Percentiles rank a stretch among this genome's conserved stretches.
Conservation (phyloP, 2,113 vertebrate species). For the Vimba vimba region DNA sequence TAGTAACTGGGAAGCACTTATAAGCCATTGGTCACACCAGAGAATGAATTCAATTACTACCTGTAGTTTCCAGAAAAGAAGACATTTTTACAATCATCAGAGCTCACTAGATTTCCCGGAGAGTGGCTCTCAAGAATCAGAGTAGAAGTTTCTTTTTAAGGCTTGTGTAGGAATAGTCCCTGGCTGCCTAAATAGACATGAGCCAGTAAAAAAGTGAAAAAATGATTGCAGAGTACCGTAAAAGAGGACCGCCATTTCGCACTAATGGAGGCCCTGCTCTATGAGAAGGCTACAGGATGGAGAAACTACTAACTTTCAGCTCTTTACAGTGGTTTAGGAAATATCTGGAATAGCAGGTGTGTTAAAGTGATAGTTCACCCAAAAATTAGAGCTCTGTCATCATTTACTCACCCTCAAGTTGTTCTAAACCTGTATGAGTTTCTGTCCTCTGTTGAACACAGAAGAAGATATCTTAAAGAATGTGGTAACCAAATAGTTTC, state of each 20-base stretch:
- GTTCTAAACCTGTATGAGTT: too few relatives aligned
- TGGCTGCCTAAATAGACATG: neutral
- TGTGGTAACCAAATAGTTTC: too few relatives aligned
- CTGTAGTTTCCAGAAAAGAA: slow-evolving; percentile 64
- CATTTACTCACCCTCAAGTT: too few relatives aligned
- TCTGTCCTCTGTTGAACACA: too few relatives aligned
- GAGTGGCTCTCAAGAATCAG: slow-evolving; percentile 10
- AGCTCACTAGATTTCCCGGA: slow-evolving; percentile 60
- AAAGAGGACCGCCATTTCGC: neutral
- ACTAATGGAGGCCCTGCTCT: slow-evolving; percentile 6
- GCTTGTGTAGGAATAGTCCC: neutral
- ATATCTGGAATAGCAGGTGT: neutral
- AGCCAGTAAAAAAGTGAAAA: neutral
- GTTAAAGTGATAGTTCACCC: too few relatives aligned
- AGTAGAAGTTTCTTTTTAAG: neutral
- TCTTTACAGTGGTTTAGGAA: neutral
- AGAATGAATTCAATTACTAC: slow-evolving; percentile 64
- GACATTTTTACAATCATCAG: slow-evolving; percentile 59
- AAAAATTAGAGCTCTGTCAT: too few relatives aligned
- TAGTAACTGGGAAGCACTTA: slow-evolving; percentile 7
- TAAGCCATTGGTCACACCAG: neutral
- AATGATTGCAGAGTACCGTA: slow-evolving; percentile 12
- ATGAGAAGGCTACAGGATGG: neutral
- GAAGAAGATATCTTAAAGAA: too few relatives aligned
- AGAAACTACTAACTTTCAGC: neutral